Conservation (phyloP, 1,140 invertebrate species). For the Gryon sp. region DNA sequence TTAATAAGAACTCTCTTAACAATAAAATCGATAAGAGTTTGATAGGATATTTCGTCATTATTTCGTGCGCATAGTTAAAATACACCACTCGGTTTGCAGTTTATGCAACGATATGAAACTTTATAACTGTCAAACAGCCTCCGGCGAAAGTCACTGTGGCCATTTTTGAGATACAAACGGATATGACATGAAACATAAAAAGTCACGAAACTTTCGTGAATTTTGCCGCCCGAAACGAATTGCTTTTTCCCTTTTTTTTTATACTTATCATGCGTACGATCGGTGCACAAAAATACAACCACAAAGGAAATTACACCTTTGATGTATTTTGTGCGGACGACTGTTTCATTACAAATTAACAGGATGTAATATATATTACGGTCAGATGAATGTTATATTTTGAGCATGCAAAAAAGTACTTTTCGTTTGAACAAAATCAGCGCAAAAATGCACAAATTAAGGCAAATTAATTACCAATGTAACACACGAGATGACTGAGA, state of each 20-base stretch:
- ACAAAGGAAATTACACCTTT: background rate
- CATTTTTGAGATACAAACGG: slow-evolving; percentile 35
- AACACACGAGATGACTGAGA: too few species aligned
- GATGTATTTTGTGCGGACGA: too few species aligned
- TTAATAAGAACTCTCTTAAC: slow-evolving; percentile 40
- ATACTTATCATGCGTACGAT: background rate
- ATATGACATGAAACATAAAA: slow-evolving; percentile 36
- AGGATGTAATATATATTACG: background rate
- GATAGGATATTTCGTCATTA: slow-evolving; percentile 26
- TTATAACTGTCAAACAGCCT: slow-evolving; percentile 51
- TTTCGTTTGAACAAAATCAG: too few species aligned
- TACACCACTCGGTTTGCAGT: slow-evolving; percentile 19
- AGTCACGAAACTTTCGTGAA: slow-evolving; percentile 25
- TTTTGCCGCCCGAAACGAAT: slow-evolving; percentile 1
- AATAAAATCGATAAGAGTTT: slow-evolving; percentile 60
- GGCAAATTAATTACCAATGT: too few species aligned
- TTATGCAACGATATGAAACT: slow-evolving; percentile 60
- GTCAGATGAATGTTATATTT: background rate
- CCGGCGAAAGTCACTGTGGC: slow-evolving; percentile 29
- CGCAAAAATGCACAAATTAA: too few species aligned
- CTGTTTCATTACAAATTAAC: too few species aligned
- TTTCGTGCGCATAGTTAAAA: slow-evolving; percentile 41
- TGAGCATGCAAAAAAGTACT: too few species aligned
- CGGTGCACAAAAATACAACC: background rate
- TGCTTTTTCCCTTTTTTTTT: slow-evolving; percentile 5